phyloP scores from a whole-genome alignment of 2,888 invertebrate genomes.

The Temnothorax ravouxi region DNA sequence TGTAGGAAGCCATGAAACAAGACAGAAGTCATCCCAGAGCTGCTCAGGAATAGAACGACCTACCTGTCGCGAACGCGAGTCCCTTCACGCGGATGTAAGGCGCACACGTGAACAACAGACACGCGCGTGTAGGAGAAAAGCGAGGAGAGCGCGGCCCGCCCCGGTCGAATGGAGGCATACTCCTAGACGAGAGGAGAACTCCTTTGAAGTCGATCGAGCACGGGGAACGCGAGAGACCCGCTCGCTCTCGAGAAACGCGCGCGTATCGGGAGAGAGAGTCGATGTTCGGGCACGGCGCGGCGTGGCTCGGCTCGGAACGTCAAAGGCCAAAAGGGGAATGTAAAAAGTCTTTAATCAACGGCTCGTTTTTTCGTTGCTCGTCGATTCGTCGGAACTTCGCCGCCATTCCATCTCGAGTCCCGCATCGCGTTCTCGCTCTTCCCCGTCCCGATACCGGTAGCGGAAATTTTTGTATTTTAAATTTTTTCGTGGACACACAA shows the following conservation, averaged over 20 bases:
- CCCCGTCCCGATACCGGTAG: neutral
- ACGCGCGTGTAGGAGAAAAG: conserved; percentile 2
- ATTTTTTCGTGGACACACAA: neutral
- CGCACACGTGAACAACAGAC: neutral
- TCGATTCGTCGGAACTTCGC: conserved; percentile 44
- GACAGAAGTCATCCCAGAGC: conserved; percentile 14
- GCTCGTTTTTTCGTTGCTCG: conserved; percentile 38
- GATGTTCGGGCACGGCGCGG: conserved; percentile 3
- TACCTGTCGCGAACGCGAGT: conserved; percentile 10
- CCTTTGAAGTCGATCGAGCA: conserved; percentile 61
- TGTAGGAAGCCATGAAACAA: neutral
- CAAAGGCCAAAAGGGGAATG: conserved; percentile 52
- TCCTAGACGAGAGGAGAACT: conserved; percentile 27
- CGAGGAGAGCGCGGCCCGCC: neutral
- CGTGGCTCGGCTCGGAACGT: neutral
- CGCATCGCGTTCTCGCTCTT: conserved; percentile 19
- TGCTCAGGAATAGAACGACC: conserved; percentile 29
- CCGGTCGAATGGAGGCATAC: conserved; percentile 38
- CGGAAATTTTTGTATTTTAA: conserved; percentile 34
- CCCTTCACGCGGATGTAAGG: neutral
- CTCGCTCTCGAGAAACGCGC: conserved; percentile 48
- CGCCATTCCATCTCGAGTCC: conserved; percentile 38
- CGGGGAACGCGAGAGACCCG: neutral
- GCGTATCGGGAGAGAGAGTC: conserved; percentile 37
- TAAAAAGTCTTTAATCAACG: conserved; percentile 56